These are phyloP conservation scores for Phoxinus phoxinus DNA, from an alignment of 2,113 vertebrate genomes.

Conservation along the genomic window DNA sequence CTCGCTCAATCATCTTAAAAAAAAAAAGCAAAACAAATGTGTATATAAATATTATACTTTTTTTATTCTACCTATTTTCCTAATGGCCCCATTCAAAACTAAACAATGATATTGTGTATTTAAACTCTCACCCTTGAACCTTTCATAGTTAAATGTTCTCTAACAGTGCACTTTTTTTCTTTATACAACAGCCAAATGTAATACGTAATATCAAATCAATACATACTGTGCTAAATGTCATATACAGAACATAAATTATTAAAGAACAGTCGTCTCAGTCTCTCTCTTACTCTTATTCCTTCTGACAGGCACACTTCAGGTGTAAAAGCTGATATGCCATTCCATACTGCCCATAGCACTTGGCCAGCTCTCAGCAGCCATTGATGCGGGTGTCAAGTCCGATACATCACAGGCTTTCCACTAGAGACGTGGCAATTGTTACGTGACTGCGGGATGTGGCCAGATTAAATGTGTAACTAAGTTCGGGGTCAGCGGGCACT, in stretches of 20 bases:
- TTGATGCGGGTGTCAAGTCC: slow-evolving; percentile 28
- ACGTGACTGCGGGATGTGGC: slow-evolving; percentile 4
- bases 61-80: too few relatives aligned
- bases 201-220: slow-evolving; percentile 8
- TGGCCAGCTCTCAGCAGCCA: slow-evolving; percentile 27
- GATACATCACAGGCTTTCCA: slow-evolving; percentile 11
- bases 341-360: slow-evolving; percentile 21
- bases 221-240: slow-evolving; percentile 29
- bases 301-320: slow-evolving; percentile 33
- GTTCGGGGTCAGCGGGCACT: slow-evolving; percentile 15
- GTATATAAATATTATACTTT: too few relatives aligned
- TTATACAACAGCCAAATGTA: neutral
- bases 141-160: slow-evolving; percentile 1
- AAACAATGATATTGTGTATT: slow-evolving; percentile 1
- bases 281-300: neutral
- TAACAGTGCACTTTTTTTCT: neutral
- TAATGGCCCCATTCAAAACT: neutral
- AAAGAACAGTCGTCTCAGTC: slow-evolving; percentile 19
- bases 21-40: neutral
- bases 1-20: neutral
- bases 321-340: slow-evolving; percentile 30
- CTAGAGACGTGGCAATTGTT: slow-evolving; percentile 24
- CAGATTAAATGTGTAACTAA: slow-evolving; percentile 38
- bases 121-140: slow-evolving; percentile 1
- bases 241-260: slow-evolving; percentile 35